Evolutionary conservation across 2,888 invertebrate species (phyloP).

Genomic region (Chymomyza fuscimana): DNA sequence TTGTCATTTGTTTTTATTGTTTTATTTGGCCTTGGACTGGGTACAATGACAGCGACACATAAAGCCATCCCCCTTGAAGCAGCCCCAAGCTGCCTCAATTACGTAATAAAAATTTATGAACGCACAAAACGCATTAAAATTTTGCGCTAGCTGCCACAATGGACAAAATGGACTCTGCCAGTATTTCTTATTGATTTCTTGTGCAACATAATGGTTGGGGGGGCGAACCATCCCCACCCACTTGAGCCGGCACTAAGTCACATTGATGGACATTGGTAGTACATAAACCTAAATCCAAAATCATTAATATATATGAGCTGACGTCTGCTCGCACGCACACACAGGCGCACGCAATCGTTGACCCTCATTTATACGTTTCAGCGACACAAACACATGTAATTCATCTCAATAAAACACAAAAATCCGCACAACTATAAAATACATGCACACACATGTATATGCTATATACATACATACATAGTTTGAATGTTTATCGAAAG

Average conservation of each 20-base stretch:
- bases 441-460: no score
- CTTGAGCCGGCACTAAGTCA: slow-evolving; percentile 41
- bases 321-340: slow-evolving; percentile 4
- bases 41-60: not conserved
- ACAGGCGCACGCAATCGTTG: slow-evolving; percentile 32
- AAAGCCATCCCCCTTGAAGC: not conserved
- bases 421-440: slow-evolving; percentile 66
- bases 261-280: slow-evolving; percentile 58
- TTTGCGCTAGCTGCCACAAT: slow-evolving; percentile 30
- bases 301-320: slow-evolving; percentile 62
- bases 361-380: slow-evolving; percentile 63
- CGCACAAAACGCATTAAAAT: slow-evolving; percentile 61
- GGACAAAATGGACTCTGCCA: not conserved
- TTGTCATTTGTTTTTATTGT: slow-evolving; percentile 65
- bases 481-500: slow-evolving; percentile 30
- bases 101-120: slow-evolving; percentile 74
- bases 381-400: slow-evolving; percentile 49
- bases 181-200: slow-evolving; percentile 33
- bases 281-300: slow-evolving; percentile 66
- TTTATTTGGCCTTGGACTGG: slow-evolving; percentile 49
- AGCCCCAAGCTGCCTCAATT: slow-evolving; percentile 58
- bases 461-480: not conserved
- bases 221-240: not conserved
- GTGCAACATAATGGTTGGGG: no score
- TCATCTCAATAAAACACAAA: slow-evolving; percentile 69